Base-by-base conservation (phyloP, 2,113 vertebrate species). In the Scophthalmus maximus region DNA sequence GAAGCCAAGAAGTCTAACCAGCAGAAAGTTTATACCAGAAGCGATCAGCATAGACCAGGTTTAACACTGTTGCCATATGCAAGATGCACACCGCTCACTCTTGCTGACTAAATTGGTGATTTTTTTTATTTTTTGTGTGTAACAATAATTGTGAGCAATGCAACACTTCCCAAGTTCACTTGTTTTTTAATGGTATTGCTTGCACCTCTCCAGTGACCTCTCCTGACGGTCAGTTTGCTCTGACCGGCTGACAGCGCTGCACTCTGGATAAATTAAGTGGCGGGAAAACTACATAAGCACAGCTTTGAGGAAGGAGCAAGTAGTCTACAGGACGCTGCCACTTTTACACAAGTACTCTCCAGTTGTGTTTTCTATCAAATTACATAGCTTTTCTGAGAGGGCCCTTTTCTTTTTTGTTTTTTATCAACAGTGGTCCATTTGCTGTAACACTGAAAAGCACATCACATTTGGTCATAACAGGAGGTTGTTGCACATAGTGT, bases 401-500 rank as follows among this genome's bases (percentile, higher is more conserved):
- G 29, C 50, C n/a, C 22, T 65, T 25, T 29, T 29, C 12, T 51
- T n/a, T 29, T 40, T 25, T 66, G n/a, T 8, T 23, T 64, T 40
- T 71, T 29, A 58, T 73, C 51, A 78, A 47, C 30, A 50, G 62
- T 29, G 55, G 9, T n/a, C 8, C 17, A 53, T 74, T 29, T 56
- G 52, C 47, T 60, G 6, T 62, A 26, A 42, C 1, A 36, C 14
- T 30, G 59, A 51, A 77, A 76, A 70, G 34, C 17, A 40, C n/a
- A 44, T 67, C 32, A 29, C 42, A 47, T 49, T 59, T 18, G 29
- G 22, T 14, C 44, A 26, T 15, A 76, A 22, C 15, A 47, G 25
- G 1, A 40, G 29, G 5, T 64, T 56, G 56, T 65, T 76, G 74
- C 40, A 23, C 30, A 46, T 44, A 63, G 57, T 74, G 61, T 85